phyloP scores from a whole-genome alignment of 2,888 invertebrate genomes.

The Cephus runcator region DNA sequence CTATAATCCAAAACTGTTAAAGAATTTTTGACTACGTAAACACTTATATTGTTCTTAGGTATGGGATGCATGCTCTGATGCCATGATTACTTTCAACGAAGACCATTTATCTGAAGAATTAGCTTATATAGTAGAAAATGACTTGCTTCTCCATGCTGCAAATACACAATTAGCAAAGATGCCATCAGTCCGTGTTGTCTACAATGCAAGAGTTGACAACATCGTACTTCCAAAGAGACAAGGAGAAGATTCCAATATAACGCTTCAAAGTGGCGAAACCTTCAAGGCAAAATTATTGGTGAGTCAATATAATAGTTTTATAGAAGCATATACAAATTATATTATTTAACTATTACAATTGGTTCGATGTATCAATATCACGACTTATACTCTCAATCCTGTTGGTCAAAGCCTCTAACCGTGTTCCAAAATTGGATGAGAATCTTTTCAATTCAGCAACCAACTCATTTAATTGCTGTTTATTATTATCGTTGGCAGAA shows the following conservation, averaged over 20 bases:
- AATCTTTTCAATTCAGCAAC: conserved; percentile 49
- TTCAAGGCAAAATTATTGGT: conserved; percentile 78
- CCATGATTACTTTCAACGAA: conserved; percentile 86
- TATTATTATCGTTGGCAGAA: conserved; percentile 42
- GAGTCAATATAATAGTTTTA: conserved; percentile 59
- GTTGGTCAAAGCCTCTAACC: conserved; percentile 45
- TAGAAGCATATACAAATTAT: neutral
- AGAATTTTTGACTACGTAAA: neutral
- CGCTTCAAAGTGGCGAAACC: conserved; percentile 73
- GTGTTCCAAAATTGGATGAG: conserved; percentile 44
- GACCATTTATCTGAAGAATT: conserved; percentile 79
- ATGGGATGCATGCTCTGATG: conserved; percentile 93
- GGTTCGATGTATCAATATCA: conserved; percentile 31
- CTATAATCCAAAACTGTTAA: neutral
- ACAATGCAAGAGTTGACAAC: conserved; percentile 76
- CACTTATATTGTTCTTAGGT: conserved; percentile 70
- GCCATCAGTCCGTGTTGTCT: conserved; percentile 74
- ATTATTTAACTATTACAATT: conserved; percentile 14
- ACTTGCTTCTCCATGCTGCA: conserved; percentile 82
- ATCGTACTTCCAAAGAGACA: conserved; percentile 70
- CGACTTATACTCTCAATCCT: conserved; percentile 48
- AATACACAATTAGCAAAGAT: conserved; percentile 71
- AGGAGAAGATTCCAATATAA: conserved; percentile 65
- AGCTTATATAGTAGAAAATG: conserved; percentile 95
- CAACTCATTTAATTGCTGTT: conserved; percentile 51